Base-by-base conservation (phyloP, 2,797 vertebrate genomes). In the Rhodeus uyekii region DNA sequence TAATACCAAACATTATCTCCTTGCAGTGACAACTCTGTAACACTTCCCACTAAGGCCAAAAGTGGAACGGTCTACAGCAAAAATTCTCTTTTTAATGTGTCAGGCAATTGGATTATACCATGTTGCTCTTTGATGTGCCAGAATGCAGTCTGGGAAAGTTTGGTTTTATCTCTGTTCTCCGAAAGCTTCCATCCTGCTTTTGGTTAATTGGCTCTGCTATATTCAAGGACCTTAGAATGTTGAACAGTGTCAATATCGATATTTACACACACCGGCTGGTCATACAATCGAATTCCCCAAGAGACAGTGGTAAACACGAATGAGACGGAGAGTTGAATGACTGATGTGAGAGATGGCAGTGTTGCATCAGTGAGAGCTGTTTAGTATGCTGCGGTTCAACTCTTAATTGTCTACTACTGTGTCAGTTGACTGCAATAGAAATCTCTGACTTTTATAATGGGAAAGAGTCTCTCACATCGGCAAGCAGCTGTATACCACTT, bases 361-460 rank as follows among this genome's bases (percentile, higher is more conserved):
- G 27, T 68, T 79, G 69, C 18, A 48, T 75, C 71, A 60, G 53
- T 5, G 18, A 42, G 9, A 10, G 36, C 16, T 76, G 50, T 60
- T 75, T 75, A 60, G 36, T 60, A 71, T 60, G 22, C 24, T 29
- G 38, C 5, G 34, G 22, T 50, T 81, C 10, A 39, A 53, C 44
- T 39, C 44, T 64, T 46, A 78, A 78, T 50, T 69, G 69, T 69
- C 61, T 79, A 75, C 42, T 69, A 65, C 68, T n/a, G n/a, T 78
- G 69, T 76, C 48, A 74, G 63, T 78, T 81, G 50, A 67, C 68
- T 79, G 61, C 34, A 48, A 34, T 42, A 55, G 53, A 50, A 39
- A 27, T n/a, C 48, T 73, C 24, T 13, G 64, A 64, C 50, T 63
- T 24, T 32, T 63, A 39, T 65, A 81, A 81, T 39, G 44, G 39